Conservation (phyloP, 2,888 invertebrate species). For the Drosophila villosipedis region DNA sequence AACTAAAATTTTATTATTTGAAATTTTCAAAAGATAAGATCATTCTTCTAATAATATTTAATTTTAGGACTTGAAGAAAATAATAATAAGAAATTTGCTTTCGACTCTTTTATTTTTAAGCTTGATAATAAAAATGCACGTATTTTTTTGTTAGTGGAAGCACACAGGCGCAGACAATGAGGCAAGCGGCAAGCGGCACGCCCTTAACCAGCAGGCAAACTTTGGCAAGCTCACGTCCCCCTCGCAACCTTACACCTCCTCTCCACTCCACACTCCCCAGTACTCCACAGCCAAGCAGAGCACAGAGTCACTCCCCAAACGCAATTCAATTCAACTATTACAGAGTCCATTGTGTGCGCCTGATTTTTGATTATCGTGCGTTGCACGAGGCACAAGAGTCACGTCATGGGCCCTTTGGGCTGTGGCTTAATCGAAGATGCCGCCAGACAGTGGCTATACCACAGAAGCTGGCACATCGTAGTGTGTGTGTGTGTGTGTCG, state of each 20-base stretch:
- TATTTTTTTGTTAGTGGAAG: neutral
- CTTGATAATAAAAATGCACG: neutral
- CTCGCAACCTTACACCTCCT: neutral
- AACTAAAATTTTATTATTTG: neutral
- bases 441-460: conserved; percentile 20
- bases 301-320: conserved; percentile 42
- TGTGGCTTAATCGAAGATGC: conserved; percentile 72
- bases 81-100: neutral
- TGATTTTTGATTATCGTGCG: conserved; percentile 74
- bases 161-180: conserved; percentile 34
- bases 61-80: neutral
- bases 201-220: conserved; percentile 42
- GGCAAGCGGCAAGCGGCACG: conserved; percentile 33
- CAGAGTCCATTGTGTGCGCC: conserved; percentile 70
- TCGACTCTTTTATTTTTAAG: neutral
- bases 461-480: conserved; percentile 9
- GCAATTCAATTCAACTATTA: conserved; percentile 80
- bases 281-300: neutral
- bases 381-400: conserved; percentile 55
- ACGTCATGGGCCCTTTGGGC: conserved; percentile 70
- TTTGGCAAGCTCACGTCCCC: conserved; percentile 11
- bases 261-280: neutral
- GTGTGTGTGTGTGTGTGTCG: conserved; percentile 19
- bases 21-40: neutral
- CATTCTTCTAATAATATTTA: neutral